These are phyloP conservation scores for Hylomyscus alleni DNA, from an alignment of 2,797 vertebrate species.

Conservation along the genomic window DNA sequence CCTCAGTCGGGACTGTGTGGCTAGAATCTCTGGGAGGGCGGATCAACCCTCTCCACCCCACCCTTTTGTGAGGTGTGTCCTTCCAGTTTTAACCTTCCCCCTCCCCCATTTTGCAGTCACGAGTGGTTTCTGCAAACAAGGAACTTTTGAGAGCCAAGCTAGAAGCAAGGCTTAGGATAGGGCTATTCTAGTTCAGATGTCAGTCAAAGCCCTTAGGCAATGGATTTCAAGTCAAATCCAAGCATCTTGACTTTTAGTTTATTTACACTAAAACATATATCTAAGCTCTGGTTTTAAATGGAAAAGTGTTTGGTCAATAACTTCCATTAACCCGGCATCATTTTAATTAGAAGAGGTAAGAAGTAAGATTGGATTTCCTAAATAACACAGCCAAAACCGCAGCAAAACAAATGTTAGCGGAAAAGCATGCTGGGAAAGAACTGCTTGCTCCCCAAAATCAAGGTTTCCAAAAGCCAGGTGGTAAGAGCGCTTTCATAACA, in stretches of 20 bases:
- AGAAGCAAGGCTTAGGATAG: background rate
- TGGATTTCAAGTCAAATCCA: conserved; percentile 47
- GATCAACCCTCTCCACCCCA: background rate
- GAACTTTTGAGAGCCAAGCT: background rate
- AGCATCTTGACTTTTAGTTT: conserved; percentile 30
- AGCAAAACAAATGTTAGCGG: background rate
- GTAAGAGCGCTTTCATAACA: background rate
- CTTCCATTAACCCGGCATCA: background rate
- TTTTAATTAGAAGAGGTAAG: conserved; percentile 35
- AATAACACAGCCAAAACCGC: background rate
- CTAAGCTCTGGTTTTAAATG: conserved; percentile 31
- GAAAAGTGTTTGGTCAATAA: conserved; percentile 47
- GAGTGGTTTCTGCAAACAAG: background rate
- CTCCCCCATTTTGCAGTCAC: background rate
- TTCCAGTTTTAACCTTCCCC: background rate
- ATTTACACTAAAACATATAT: background rate
- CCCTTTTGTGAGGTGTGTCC: background rate
- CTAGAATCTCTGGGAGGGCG: background rate
- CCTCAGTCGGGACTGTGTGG: background rate
- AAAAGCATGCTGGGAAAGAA: background rate
- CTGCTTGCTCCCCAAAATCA: background rate
- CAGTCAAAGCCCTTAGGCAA: background rate
- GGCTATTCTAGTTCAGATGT: conserved; percentile 17
- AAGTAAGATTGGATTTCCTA: conserved; percentile 43
- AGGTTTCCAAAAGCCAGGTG: conserved; percentile 10